A percentile compares a stretch with the other conserved stretches of the same genome.
phyloP scores from a whole-genome alignment of 2,888 invertebrate genomes.

The Cerceris rybyensis region DNA sequence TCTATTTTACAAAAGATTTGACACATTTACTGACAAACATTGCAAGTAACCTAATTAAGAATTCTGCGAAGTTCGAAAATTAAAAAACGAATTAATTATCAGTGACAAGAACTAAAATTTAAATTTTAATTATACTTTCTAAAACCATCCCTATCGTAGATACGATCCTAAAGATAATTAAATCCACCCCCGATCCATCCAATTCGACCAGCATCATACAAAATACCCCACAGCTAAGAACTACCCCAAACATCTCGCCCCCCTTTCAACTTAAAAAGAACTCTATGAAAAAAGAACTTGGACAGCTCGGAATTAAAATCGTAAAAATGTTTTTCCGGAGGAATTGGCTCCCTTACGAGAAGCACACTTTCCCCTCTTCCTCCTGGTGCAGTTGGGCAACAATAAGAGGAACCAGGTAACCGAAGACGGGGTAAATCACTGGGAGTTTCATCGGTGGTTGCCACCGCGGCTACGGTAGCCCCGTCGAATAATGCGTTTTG shows the following conservation, averaged over 20 bases:
- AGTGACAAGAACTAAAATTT: no score
- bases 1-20: no score
- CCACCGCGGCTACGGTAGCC: constrained; percentile 63
- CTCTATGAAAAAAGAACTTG: neutral
- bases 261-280: neutral
- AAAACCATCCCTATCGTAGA: neutral
- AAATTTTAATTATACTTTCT: neutral
- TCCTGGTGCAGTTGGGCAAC: constrained; percentile 17
- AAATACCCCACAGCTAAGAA: no score
- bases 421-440: constrained; percentile 76
- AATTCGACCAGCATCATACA: no score
- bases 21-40: no score
- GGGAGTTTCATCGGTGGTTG: constrained; percentile 52
- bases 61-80: no score
- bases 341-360: neutral
- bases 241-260: neutral
- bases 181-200: no score
- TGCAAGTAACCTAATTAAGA: no score
- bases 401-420: constrained; percentile 68
- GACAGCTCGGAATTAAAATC: neutral
- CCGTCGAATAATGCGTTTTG: constrained; percentile 50
- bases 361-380: neutral
- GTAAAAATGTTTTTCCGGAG: neutral
- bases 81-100: no score
- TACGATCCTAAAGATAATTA: neutral